Base-by-base conservation (phyloP, 2,888 invertebrate genomes). In the Caenorhabditis sp. region DNA sequence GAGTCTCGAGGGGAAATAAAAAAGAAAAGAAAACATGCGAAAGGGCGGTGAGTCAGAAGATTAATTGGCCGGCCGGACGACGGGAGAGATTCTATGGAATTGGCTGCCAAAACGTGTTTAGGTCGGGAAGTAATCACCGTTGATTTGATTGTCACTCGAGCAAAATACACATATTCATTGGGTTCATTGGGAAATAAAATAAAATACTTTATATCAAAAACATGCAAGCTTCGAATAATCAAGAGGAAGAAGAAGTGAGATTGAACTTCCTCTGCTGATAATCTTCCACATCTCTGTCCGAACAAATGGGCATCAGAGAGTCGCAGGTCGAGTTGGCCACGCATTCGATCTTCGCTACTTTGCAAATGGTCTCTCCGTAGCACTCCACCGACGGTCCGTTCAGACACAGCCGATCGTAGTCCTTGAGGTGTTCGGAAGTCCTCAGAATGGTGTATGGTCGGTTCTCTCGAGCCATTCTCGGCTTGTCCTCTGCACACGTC, bases 351-450 rank as follows among this genome's bases (percentile, higher is more conserved):
- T 24, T 26, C 1, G 68, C 68, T 6, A 68, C 32, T 59, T 68
- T 68, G 27, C 68, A 68, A 7, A 59, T 43, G 0, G 58, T 52
- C 20, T 68, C 68, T 35, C 68, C 68, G 50, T 30, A 52, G 9
- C 68, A 68, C 0, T 52, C 37, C 1, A 68, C 15, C 6, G 17
- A 2, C 15, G 58, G 52, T 8, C 68, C 68, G 24, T 68, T 68
- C 20, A 41, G 32, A 22, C 68, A 68, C n/a, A 68, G 32, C 6
- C 68, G 27, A 24, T 68, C 68, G 50, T 68, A 68, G 17, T 59
- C 68, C 43, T 59, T 52, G 2, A 68, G 39, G 20, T 68, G 50
- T 9, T 59, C 13, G 13, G 43, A 32, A 9, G 68, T 68, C 6
- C 24, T 35, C 11, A 68, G 59, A 27, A 68, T 68, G 5, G 17